Percentiles rank a stretch among this genome's conserved stretches.
phyloP scores from a whole-genome alignment of 2,888 invertebrate species.

The Drosophila borborema region DNA sequence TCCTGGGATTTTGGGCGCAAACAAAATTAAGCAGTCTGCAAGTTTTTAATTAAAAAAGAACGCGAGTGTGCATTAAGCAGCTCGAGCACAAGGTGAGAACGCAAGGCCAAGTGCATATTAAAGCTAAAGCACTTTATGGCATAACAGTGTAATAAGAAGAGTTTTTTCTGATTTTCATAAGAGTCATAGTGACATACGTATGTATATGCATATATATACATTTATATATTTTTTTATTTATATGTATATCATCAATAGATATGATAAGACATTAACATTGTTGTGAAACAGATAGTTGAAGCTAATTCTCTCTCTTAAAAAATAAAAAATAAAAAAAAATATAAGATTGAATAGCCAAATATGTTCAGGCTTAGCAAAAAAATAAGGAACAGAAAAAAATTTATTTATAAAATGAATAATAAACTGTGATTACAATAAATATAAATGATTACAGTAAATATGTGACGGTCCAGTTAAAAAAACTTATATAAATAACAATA shows the following conservation, averaged over 20 bases:
- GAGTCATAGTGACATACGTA: no score
- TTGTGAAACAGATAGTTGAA: no score
- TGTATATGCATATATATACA: no score
- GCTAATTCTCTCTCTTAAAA: no score
- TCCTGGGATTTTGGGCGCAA: constrained; percentile 80
- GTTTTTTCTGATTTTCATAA: neutral
- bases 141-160: neutral
- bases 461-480: neutral
- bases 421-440: neutral
- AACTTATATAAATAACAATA: neutral
- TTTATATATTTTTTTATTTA: no score
- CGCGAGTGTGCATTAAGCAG: constrained; percentile 70
- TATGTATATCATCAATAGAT: no score
- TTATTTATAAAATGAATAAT: no score
- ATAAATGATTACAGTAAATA: neutral
- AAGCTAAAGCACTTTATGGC: constrained; percentile 26
- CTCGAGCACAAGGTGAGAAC: constrained; percentile 48
- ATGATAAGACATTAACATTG: no score
- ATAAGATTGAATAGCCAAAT: no score
- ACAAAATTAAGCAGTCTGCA: constrained; percentile 82
- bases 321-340: no score
- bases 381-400: neutral
- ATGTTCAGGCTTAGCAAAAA: no score
- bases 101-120: constrained; percentile 20
- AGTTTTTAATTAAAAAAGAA: constrained; percentile 81